phyloP scores from a whole-genome alignment of 2,888 invertebrate species.

The Linnaemya tessellans region DNA sequence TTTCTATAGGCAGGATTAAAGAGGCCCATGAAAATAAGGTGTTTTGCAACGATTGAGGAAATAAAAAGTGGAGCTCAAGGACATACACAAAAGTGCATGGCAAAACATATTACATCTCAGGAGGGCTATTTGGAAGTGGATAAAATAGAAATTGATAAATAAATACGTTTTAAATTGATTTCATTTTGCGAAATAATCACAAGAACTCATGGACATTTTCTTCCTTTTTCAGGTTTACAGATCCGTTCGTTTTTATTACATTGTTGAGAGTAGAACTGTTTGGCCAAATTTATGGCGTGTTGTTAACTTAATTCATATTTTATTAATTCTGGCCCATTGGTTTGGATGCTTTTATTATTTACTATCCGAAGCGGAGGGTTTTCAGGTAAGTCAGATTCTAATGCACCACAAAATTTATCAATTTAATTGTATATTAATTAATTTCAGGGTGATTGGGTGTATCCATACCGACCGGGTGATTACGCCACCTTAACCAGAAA shows the following conservation, averaged over 20 bases:
- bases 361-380: constrained; percentile 94
- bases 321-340: constrained; percentile 97
- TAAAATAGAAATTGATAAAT: too few relatives aligned
- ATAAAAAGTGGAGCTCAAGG: too few relatives aligned
- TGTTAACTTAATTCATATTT: constrained; percentile 96
- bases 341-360: constrained; percentile 99
- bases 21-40: too few relatives aligned
- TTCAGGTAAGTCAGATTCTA: constrained; percentile 85
- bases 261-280: constrained; percentile 97
- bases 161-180: too few relatives aligned
- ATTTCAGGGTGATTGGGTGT: constrained; percentile 92
- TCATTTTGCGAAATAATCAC: not conserved
- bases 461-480: constrained; percentile 93
- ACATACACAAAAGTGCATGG: too few relatives aligned
- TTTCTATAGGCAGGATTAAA: too few relatives aligned
- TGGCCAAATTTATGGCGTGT: constrained; percentile 98
- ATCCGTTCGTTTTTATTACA: constrained; percentile 96
- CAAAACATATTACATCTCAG: too few relatives aligned
- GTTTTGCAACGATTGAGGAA: too few relatives aligned
- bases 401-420: not conserved
- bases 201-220: not conserved
- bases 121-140: too few relatives aligned
- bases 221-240: constrained; percentile 89
- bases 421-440: constrained; percentile 12
- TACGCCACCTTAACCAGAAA: constrained; percentile 95